A percentile compares a stretch with the other conserved stretches of the same genome.
phyloP scores from a whole-genome alignment of 30 jellyfish, hydroid and myxozoan species.

The Turritopsis rubra region DNA sequence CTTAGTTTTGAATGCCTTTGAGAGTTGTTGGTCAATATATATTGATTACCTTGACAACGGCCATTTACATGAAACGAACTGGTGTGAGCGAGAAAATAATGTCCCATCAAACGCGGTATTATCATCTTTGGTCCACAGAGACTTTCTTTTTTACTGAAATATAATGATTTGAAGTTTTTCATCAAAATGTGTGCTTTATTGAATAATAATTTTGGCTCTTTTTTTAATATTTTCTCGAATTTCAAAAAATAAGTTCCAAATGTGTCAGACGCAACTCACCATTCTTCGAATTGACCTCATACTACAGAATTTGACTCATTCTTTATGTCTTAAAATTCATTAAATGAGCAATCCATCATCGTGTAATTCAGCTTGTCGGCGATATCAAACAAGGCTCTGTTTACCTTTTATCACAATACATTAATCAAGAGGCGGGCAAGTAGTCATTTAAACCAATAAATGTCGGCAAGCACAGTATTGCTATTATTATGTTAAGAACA shows the following conservation, averaged over 20 bases:
- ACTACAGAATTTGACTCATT: not conserved
- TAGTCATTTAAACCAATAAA: slow-evolving; percentile 25
- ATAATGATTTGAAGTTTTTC: too few relatives aligned
- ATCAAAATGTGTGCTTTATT: too few relatives aligned
- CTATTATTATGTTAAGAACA: slow-evolving; percentile 15
- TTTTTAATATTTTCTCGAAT: too few relatives aligned
- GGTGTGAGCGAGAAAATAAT: too few relatives aligned
- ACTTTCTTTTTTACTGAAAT: not conserved
- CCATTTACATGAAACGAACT: too few relatives aligned
- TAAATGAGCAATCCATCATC: not conserved
- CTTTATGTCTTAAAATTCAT: not conserved
- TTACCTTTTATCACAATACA: slow-evolving; percentile 26
- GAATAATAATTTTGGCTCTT: too few relatives aligned
- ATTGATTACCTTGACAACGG: too few relatives aligned
- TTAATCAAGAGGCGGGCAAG: slow-evolving; percentile 38
- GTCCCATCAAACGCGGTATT: not conserved
- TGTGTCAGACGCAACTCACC: too few relatives aligned
- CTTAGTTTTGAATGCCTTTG: too few relatives aligned
- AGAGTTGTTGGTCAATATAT: too few relatives aligned
- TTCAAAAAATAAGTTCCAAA: too few relatives aligned
- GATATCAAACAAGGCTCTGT: slow-evolving; percentile 28
- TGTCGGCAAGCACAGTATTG: slow-evolving; percentile 26
- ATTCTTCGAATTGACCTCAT: too few relatives aligned
- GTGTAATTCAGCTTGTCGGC: slow-evolving; percentile 32
- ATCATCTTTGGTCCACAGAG: not conserved